Base-by-base conservation (phyloP, 2,888 invertebrate species). In the Ormia ochracea region DNA sequence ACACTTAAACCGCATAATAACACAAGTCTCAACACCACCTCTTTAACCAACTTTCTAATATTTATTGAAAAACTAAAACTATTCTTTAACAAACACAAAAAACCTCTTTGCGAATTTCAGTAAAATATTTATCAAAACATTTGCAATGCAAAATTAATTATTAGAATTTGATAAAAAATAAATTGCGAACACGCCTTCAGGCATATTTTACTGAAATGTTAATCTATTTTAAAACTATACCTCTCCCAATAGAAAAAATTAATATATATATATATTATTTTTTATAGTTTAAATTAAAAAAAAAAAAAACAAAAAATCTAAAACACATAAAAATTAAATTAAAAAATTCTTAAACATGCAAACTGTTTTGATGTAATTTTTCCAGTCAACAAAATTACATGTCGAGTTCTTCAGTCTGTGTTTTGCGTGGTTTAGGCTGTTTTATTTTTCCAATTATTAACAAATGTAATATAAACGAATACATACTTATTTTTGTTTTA, bases 351-450 rank as follows among this genome's bases (percentile, higher is more conserved):
- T 14, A 50, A 63, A 79, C 79, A 81, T 76, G 78, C 79, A 79
- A 75, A 78, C 76, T 80, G 56, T 58, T 72, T 69, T 81, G 69
- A 81, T 78, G 81, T 78, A 81, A 78, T 81, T 81, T 81, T 69
- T 58, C 7, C 54, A 66, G 56, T 85, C 83, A 84, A 86, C 85
- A 84, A 86, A 74, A 83, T 82, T 80, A 80, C 80, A 87, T 88
- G 87, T 88, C 87, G 87, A 87, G 87, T 87, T 87, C 87, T 87
- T 88, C 87, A 85, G 86, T 87, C 85, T 87, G 87, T 87, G 87
- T 87, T 87, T 80, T 87, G 88, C 87, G 87, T 87, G 87, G 87
- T 87, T 87, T 87, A 87, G 88, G 88, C 87, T 87, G 87, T 88
- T 88, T 78, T 65, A 38, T 45, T 58, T 63, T 48, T 50, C 45